Base-by-base conservation (phyloP, 2,797 vertebrate genomes). In the Pseudochaenichthys georgianus region DNA sequence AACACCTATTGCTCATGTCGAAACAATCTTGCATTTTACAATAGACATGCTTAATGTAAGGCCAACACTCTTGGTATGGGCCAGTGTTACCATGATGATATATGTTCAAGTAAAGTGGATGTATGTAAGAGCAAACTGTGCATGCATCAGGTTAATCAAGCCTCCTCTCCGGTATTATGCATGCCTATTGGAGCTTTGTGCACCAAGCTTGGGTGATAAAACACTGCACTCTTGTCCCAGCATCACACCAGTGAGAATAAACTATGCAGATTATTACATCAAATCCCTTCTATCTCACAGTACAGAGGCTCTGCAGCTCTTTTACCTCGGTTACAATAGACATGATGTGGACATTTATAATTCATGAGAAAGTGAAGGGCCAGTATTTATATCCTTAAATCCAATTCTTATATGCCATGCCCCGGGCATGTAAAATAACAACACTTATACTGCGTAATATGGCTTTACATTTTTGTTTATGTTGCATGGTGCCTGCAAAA, bases 1-100 rank as follows among this genome's bases (percentile, higher is more conserved):
- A 59, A 28, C 64, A 73, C 47, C 11, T 78, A 21, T 21, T 51
- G 55, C 55, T 54, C 42, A 15, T 55, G 62, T 70, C 53, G 10
- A 73, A 45, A 13, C 58, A 41, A 15, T 58, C 9, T n/a, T 67
- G 38, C 71, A 70, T 34, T 46, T 13, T 88, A 69, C 0, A 55
- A 45, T 3, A 43, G 4, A 63, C 43, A 70, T 13, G 46, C 16
- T 41, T 31, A 15, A 15, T 43, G 19, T 16, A 2, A 50, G 46
- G 43, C 34, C 59, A 58, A 0, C 2, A n/a, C 21, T 17, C 54
- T 1, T 2, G 34, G 55, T 42, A 2, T 48, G 17, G 11, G 23
- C 38, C 46, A 13, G 19, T 64, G 58, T 17, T 50, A 46, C 28
- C 68, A 60, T 45, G 64, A 73, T 59, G 54, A 69, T 78, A 38